Base-by-base conservation (phyloP, 92 coral and sea anemone genomes). In the Anthopleura xanthogrammica region DNA sequence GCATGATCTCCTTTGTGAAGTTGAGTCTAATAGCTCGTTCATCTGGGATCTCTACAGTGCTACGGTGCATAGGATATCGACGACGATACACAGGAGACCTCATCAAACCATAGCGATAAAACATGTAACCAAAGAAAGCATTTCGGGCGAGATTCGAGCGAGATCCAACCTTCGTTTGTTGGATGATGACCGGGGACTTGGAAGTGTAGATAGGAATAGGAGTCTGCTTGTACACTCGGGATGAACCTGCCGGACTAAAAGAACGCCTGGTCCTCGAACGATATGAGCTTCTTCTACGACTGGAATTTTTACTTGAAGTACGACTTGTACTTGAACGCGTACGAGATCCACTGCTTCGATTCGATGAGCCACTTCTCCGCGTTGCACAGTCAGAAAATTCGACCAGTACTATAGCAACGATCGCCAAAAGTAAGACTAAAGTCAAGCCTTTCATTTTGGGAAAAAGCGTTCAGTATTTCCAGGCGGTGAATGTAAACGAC, bases 21-120 rank as follows among this genome's bases (percentile, higher is more conserved):
- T 52, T 78, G 14, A 85, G 79, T 55, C 88, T 52, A 7, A 85
- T 40, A 7, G 88, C 88, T 85, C 88, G 62, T 22, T 78, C 88
- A 7, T 77, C 83, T 22, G 88, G 88, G 48, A 85, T 85, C 14
- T 23, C 57, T 5, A 85, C 83, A 48, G 79, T 77, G 79, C 83
- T 77, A 0, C 79, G 57, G 52, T 72, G 56, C 29, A 78, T 22
- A 7, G 88, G 88, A 36, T 85, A 85, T 72, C 76, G 54, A 23
- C 46, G n/a, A 8, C 87, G 48, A 62, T 84, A 84, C 12, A 84
- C 77, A 13, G 87, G 87, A 12, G 82, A 78, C 0, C 56, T 4
- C 39, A 12, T 39, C 71, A 77, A 48, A 16, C 77, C 52, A 43
- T 77, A 77, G 22, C 87, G 87, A 73, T 13, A 77, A 12, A 84